phyloP scores from a whole-genome alignment of 2,888 invertebrate species.

The Sarcophaga subvicina region DNA sequence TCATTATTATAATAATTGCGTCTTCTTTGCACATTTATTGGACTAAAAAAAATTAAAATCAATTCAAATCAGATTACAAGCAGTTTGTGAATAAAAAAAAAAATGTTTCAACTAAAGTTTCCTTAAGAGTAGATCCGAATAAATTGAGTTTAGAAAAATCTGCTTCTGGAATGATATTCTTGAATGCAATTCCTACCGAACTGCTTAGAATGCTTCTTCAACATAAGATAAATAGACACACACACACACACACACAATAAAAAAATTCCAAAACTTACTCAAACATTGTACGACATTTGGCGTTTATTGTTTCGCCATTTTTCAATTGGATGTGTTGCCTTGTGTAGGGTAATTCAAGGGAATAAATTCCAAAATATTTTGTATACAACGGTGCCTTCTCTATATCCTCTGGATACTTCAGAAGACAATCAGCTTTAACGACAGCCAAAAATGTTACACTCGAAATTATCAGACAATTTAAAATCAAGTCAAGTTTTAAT shows the following conservation, averaged over 20 bases:
- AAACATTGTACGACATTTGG: constrained; percentile 26
- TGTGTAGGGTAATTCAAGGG: constrained; percentile 32
- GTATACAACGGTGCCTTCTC: constrained; percentile 34
- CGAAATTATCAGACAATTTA: background rate
- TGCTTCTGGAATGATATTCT: too few species aligned
- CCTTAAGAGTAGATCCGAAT: too few species aligned
- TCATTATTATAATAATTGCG: background rate
- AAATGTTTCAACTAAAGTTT: too few species aligned
- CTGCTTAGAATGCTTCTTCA: too few species aligned
- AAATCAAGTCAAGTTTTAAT: background rate
- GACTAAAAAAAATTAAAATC: too few species aligned
- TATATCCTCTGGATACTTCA: constrained; percentile 18
- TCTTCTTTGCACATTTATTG: too few species aligned
- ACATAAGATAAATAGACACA: too few species aligned
- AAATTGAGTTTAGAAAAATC: too few species aligned
- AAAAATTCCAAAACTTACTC: constrained; percentile 16
- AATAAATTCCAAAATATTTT: constrained; percentile 20
- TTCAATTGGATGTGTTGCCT: background rate
- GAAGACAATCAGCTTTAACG: constrained; percentile 7
- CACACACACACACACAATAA: background rate
- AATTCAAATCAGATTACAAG: too few species aligned
- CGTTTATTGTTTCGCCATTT: constrained; percentile 18
- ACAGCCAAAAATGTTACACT: background rate
- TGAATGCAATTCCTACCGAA: too few species aligned
- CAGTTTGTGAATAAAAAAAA: too few species aligned